Evolutionary conservation across 2,888 invertebrate species (phyloP), one percentile per base, ranked within the genome.

Genomic region (Yponomeuta plumbellus): DNA sequence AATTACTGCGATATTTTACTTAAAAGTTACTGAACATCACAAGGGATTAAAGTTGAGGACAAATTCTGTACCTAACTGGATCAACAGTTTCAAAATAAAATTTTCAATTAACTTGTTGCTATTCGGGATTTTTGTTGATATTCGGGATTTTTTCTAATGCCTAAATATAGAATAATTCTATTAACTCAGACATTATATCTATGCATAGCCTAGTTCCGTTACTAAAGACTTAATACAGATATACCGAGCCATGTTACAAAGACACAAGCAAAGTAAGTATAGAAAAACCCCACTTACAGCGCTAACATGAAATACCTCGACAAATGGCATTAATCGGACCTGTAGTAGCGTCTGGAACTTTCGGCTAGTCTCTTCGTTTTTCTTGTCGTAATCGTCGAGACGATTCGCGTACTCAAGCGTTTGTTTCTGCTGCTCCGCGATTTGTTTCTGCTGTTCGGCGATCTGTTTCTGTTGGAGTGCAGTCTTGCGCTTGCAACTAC

Each of bases 341-440:
- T 95, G 95, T 76, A 97, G 88, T 72, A 97, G 89, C 69, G 97
- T 97, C 80, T 96, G 97, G 87, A 97, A 97, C 86, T 97, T 97
- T 67, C 97, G 93, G 65, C 97, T 95, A 69, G 96, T 96, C 81
- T 97, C 97, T 78, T 97, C 97, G 80, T 96, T 96, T 80, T 97
- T 97, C 85, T 97, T 97, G 76, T 97, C 97, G 74, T 96, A 96
- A 76, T 97, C 97, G 76, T 97, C 97, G 69, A 97, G 92, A n/a
- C 97, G 94, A 77, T 94, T 95, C 0, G 96, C 96, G 80, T 96
- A 96, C 76, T 96, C 96, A 71, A 95, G 78, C 0, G 94, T 94
- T 79, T 95, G 95, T 74, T 95, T 95, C 75, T 95, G 94, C 76
- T 95, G 95, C 72, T 95, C 95, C 0, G 94, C 93, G 59, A 95